Evolutionary conservation across 2,113 vertebrate genomes (phyloP).

Genomic region (Craseonycteris thonglongyai): DNA sequence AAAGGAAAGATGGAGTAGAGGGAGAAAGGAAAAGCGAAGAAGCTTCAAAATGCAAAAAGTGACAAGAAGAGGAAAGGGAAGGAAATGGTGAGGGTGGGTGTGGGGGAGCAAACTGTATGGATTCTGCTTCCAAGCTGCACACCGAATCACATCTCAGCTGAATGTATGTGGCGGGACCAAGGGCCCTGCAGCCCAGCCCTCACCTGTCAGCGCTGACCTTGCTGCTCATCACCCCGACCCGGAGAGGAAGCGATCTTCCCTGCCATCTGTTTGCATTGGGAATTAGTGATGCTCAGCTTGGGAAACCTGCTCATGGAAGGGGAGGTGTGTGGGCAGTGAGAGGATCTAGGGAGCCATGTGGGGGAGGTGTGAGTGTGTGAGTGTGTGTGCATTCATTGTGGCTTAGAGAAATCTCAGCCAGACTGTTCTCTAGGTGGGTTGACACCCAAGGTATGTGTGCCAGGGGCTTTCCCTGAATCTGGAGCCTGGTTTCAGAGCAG

Average conservation of each 20-base stretch:
- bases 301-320: background rate
- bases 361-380: background rate
- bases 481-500: background rate
- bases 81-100: background rate
- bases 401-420: background rate
- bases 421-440: background rate
- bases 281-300: background rate
- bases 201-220: constrained; percentile 49
- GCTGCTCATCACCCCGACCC: background rate
- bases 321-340: background rate
- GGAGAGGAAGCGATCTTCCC: background rate
- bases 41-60: background rate
- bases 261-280: constrained; percentile 46
- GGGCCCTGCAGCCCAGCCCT: background rate
- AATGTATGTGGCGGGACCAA: background rate
- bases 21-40: background rate
- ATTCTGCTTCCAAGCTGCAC: background rate
- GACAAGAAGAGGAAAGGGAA: background rate
- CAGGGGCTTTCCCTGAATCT: background rate
- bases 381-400: background rate
- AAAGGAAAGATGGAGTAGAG: background rate
- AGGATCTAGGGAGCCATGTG: background rate
- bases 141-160: background rate
- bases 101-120: background rate
- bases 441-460: background rate